Percentiles rank a stretch among this genome's conserved stretches.
Conservation (phyloP, 2,797 vertebrate species). For the Darevskia nairensis region DNA sequence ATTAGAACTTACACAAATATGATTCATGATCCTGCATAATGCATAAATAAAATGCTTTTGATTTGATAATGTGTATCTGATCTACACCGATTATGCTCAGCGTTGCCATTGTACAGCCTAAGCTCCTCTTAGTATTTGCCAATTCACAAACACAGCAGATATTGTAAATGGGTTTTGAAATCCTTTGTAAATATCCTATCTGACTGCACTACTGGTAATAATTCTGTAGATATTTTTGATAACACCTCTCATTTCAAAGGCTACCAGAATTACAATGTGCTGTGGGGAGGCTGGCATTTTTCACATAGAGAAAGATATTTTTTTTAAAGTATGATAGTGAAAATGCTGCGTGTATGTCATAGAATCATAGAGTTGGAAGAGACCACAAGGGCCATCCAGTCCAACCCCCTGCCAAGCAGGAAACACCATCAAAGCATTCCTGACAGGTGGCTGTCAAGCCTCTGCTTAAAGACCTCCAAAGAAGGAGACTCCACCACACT, state of each 20-base stretch:
- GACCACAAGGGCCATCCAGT: too few species aligned
- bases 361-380: too few species aligned
- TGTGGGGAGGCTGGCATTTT: not conserved
- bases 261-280: not conserved
- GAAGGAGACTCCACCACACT: too few species aligned
- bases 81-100: conserved; percentile 70
- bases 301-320: not conserved
- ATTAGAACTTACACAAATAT: conserved; percentile 64
- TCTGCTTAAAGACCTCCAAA: too few species aligned
- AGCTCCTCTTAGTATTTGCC: conserved; percentile 66
- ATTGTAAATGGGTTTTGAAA: conserved; percentile 59
- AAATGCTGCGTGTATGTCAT: not conserved
- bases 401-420: too few species aligned
- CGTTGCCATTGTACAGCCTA: conserved; percentile 50
- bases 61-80: conserved; percentile 72
- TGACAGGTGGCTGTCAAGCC: too few species aligned
- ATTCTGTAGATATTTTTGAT: conserved; percentile 46
- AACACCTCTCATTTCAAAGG: conserved; percentile 34
- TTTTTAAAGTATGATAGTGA: not conserved
- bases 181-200: conserved; percentile 51
- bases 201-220: conserved; percentile 46
- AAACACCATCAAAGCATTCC: too few species aligned
- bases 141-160: conserved; percentile 65
- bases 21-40: conserved; percentile 68
- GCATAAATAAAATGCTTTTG: conserved; percentile 73